These are phyloP conservation scores for Drosophila sproati DNA, from an alignment of 1,140 invertebrate species.

Conservation along the genomic window DNA sequence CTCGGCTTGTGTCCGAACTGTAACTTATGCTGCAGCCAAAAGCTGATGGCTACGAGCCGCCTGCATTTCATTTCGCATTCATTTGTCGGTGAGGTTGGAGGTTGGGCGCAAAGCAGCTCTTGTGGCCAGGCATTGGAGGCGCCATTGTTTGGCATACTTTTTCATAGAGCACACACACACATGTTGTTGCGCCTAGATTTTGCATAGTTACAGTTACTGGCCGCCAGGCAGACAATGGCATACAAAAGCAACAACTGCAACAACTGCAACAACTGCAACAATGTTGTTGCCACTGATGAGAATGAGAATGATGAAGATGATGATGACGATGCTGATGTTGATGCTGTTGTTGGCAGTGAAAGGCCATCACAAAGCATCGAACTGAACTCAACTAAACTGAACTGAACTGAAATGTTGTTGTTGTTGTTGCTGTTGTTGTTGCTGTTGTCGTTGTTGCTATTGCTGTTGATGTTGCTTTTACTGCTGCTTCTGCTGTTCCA, in stretches of 20 bases:
- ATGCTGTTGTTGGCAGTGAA: constrained; percentile 22
- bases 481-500: constrained; percentile 47
- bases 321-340: constrained; percentile 30
- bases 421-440: constrained; percentile 39
- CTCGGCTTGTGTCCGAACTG: constrained; percentile 49
- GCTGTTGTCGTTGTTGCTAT: constrained; percentile 27
- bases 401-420: constrained; percentile 42
- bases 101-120: constrained; percentile 37
- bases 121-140: constrained; percentile 68
- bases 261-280: constrained; percentile 53
- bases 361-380: constrained; percentile 34
- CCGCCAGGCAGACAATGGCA: constrained; percentile 74
- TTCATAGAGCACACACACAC: constrained; percentile 34
- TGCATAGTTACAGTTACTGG: constrained; percentile 72
- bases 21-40: constrained; percentile 67
- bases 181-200: constrained; percentile 60
- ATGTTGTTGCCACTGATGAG: constrained; percentile 43
- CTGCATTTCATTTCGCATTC: constrained; percentile 53
- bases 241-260: constrained; percentile 53
- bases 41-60: constrained; percentile 72
- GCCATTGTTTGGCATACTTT: constrained; percentile 81
- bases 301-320: constrained; percentile 23
- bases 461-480: constrained; percentile 38
- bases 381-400: neutral
- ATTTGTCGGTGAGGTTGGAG: constrained; percentile 13